phyloP scores from a whole-genome alignment of 2,113 vertebrate genomes.

The Chauna torquata region DNA sequence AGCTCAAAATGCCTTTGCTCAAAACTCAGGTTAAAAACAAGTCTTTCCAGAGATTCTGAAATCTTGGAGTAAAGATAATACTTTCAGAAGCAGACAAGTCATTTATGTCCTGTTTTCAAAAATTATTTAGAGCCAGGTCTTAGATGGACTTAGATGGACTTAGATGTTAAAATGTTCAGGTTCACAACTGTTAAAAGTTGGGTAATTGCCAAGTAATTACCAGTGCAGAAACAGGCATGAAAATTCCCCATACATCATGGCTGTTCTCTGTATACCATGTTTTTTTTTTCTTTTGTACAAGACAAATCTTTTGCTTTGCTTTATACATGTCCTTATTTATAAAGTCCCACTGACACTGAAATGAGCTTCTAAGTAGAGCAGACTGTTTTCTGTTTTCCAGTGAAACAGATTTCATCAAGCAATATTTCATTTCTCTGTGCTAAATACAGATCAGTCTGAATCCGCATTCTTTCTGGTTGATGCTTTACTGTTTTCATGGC shows the following conservation, averaged over 20 bases:
- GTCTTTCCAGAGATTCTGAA: background rate
- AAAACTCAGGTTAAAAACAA: background rate
- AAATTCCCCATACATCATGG: background rate
- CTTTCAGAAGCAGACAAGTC: background rate
- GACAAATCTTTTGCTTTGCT: background rate
- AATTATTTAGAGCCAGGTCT: background rate
- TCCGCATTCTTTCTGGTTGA: background rate
- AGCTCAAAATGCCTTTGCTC: background rate
- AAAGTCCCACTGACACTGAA: background rate
- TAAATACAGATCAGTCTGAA: background rate
- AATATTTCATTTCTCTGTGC: background rate
- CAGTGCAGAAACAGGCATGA: background rate
- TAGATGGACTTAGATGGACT: background rate
- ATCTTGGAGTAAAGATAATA: background rate
- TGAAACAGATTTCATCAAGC: background rate
- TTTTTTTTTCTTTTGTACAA: background rate
- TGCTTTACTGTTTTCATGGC: background rate
- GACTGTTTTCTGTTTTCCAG: background rate
- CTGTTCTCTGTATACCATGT: background rate
- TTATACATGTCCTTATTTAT: background rate
- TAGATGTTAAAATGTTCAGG: background rate
- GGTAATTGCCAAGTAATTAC: background rate
- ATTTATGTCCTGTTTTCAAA: background rate
- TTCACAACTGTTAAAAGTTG: background rate
- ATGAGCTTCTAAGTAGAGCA: background rate